A percentile compares a stretch with the other conserved stretches of the same genome.
Conservation (phyloP, 1,140 invertebrate genomes). For the Metopolophium dirhodum region DNA sequence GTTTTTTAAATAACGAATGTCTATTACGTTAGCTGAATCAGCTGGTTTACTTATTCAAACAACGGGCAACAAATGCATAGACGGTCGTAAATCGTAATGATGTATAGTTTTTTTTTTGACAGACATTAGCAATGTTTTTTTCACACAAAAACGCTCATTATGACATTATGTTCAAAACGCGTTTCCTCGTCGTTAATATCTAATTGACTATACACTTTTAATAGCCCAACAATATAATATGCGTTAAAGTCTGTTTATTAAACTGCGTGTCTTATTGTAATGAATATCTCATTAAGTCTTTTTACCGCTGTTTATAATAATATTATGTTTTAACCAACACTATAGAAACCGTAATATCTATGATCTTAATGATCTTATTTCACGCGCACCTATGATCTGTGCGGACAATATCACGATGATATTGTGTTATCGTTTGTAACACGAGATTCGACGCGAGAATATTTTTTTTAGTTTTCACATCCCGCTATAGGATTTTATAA, state of each 20-base stretch:
- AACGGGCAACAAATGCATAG: neutral
- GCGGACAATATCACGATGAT: neutral
- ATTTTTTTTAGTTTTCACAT: neutral
- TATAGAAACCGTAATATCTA: neutral
- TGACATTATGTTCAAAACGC: neutral
- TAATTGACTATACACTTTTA: slow-evolving; percentile 14
- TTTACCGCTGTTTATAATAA: neutral
- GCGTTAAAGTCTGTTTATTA: neutral
- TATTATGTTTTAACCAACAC: neutral
- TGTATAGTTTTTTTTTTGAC: neutral
- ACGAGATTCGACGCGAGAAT: neutral
- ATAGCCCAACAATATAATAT: neutral
- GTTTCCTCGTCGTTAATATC: slow-evolving; percentile 53
- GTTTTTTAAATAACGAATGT: neutral
- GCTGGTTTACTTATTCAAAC: neutral
- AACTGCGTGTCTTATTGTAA: neutral
- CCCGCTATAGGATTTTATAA: neutral
- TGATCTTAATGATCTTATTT: neutral
- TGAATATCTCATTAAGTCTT: slow-evolving; percentile 7
- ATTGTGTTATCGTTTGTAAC: neutral
- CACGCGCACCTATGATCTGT: neutral
- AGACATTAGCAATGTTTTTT: slow-evolving; percentile 1
- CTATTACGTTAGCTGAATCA: neutral
- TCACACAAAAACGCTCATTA: neutral
- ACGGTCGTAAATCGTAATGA: neutral